Conservation (phyloP, 2,797 vertebrate genomes). For the Astyanax mexicanus region DNA sequence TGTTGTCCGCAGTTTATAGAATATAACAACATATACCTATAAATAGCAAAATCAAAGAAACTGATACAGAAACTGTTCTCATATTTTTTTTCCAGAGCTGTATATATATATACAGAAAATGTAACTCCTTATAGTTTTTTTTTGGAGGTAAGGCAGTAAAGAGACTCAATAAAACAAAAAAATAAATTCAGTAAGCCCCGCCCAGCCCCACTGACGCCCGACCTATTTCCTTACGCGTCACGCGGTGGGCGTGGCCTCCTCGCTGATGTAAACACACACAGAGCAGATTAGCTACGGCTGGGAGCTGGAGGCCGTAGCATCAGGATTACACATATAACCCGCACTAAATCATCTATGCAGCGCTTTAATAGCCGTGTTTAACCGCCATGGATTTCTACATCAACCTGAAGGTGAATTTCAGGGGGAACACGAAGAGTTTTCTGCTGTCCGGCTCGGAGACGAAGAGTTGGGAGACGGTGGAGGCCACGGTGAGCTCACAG, state of each 20-base stretch:
- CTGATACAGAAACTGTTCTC: too few relatives aligned
- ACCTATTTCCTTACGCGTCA: slow-evolving; percentile 37
- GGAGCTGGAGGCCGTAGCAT: slow-evolving; percentile 7
- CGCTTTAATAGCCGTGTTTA: slow-evolving; percentile 47
- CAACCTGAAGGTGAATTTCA: slow-evolving; percentile 86
- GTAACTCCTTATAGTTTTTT: too few relatives aligned
- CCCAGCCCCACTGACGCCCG: too few relatives aligned
- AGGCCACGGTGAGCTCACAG: slow-evolving; percentile 88
- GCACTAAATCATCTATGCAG: slow-evolving; percentile 52
- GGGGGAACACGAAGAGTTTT: slow-evolving; percentile 87
- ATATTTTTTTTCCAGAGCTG: too few relatives aligned
- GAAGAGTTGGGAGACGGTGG: slow-evolving; percentile 91
- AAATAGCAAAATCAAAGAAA: too few relatives aligned
- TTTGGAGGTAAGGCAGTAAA: too few relatives aligned
- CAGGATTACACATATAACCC: neutral
- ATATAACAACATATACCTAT: too few relatives aligned
- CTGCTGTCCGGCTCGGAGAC: slow-evolving; percentile 86
- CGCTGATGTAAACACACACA: slow-evolving; percentile 77
- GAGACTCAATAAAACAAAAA: too few relatives aligned
- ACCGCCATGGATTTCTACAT: slow-evolving; percentile 87
- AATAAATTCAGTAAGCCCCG: neutral
- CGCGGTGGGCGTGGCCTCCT: slow-evolving; percentile 64
- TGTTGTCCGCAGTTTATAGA: too few relatives aligned
- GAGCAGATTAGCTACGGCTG: slow-evolving; percentile 55
- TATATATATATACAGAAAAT: too few relatives aligned